Percentiles rank a stretch among this genome's conserved stretches.
These are phyloP conservation scores for Tricholaema leucomelas DNA, from an alignment of 2,113 vertebrate genomes.

Conservation along the genomic window DNA sequence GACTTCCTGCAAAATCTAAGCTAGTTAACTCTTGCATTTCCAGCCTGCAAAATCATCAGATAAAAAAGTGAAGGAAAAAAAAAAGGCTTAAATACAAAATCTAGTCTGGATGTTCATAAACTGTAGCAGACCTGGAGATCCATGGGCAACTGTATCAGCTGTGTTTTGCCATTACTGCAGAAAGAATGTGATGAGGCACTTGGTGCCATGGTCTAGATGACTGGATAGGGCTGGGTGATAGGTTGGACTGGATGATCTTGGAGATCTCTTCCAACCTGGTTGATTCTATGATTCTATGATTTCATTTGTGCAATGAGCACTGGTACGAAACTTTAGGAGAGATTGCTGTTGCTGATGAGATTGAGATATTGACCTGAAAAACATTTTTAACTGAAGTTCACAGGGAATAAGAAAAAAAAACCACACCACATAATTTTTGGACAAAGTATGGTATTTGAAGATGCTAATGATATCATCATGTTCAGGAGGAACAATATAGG, in stretches of 20 bases:
- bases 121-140: neutral
- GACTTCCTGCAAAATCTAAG: constrained; percentile 49
- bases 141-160: neutral
- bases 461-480: neutral
- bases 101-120: neutral
- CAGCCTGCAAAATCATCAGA: constrained; percentile 5
- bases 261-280: too few relatives aligned
- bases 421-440: accelerated
- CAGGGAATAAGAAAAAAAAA: neutral
- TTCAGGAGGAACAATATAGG: neutral
- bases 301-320: neutral
- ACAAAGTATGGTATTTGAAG: neutral
- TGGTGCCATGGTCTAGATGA: too few relatives aligned
- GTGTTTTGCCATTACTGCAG: neutral
- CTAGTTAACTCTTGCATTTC: constrained; percentile 59
- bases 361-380: neutral
- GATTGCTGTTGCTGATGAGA: neutral
- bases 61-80: neutral
- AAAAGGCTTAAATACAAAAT: neutral
- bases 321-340: neutral
- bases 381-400: neutral
- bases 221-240: too few relatives aligned
- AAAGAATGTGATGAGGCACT: neutral
- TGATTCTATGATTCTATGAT: too few relatives aligned
- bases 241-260: too few relatives aligned